These are phyloP conservation scores for Microtus richardsoni DNA, from an alignment of 2,113 vertebrate genomes.

Conservation along the genomic window DNA sequence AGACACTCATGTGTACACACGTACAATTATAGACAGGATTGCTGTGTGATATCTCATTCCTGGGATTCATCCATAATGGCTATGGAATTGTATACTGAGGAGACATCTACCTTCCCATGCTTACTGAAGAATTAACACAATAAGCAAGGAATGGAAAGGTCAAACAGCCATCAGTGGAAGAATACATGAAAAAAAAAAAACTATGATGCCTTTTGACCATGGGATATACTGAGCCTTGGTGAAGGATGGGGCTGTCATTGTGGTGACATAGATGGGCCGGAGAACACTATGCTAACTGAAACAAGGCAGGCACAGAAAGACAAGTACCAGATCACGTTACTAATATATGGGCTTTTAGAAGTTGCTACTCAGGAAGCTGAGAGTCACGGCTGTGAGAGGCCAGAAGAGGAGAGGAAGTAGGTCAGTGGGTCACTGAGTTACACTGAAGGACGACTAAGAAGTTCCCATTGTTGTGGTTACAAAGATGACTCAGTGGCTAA, in stretches of 20 bases:
- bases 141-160: not conserved
- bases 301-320: not conserved
- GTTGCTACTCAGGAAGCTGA: not conserved
- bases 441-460: not conserved
- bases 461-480: not conserved
- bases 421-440: not conserved
- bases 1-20: not conserved
- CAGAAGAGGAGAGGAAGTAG: not conserved
- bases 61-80: not conserved
- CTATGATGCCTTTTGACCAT: not conserved
- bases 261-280: not conserved
- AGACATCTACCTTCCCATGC: not conserved
- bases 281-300: not conserved
- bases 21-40: not conserved
- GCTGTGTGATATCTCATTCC: not conserved
- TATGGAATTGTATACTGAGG: not conserved
- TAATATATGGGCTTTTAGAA: not conserved
- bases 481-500: not conserved
- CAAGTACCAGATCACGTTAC: not conserved
- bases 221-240: not conserved
- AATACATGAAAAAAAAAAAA: not conserved
- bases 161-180: not conserved
- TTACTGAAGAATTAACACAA: not conserved
- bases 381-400: not conserved
- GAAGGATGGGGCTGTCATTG: not conserved